Evolutionary conservation across 2,888 invertebrate species (phyloP), one percentile per base, ranked within the genome.

Genomic region (Dynastes hyllus): DNA sequence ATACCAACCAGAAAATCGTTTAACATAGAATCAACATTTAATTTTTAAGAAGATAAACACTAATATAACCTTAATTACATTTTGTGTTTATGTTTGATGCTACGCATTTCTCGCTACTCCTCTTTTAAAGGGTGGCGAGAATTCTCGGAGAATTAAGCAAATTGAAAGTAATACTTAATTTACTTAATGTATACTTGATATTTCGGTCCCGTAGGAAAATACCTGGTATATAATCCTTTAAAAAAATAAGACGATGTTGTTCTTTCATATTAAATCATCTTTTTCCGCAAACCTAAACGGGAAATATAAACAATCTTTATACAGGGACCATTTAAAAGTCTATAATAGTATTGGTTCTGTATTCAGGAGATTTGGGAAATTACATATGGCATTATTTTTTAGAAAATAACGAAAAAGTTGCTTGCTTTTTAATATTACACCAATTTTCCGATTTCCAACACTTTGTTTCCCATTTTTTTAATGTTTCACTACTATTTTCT

Each of bases 21-120:
- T 53, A 71, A 71, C 55, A 71, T 53, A 55, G 71, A 71, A 71
- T 71, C 22, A 55, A 71, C 55, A 55, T 71, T 71, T 71, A 53
- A 53, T 53, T 71, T 71, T 71, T 55, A 55, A 71, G 71, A 37
- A 71, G 32, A 71, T 71, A 45, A 45, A 45, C 67, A 67, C 67
- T 8, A 29, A 61, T 61, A 29, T 61, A 61, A 61, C 61, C 11
- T 61, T 27, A 67, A 67, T 67, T 67, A 67, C 40, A 40, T 45
- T 67, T 27, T n/a, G 67, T 67, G 16, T 67, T 67, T 67, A 67
- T 40, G n/a, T 40, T 67, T 45, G 37, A 67, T 67, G 67, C 61
- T 22, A 29, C 8, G 29, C 29, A 55, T 61, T 61, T 29, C 61
- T 1, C 61, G 61, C 27, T 11, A 6, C 5, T 29, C 5, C 61